Conservation (phyloP, 2,113 vertebrate species). For the Cynopterus brachyotis region DNA sequence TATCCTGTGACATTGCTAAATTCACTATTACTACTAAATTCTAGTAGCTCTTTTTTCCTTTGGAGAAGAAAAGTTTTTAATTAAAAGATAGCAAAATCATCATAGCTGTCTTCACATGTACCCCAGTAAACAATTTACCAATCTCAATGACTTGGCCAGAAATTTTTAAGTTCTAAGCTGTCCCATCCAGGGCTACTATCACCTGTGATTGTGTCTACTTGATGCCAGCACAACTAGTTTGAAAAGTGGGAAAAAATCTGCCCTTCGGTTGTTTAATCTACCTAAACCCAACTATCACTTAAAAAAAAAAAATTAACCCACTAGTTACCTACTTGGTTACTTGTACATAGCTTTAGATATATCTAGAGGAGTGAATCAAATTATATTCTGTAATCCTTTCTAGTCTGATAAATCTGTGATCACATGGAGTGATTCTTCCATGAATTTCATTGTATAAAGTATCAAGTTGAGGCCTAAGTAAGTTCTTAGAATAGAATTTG, state of each 20-base stretch:
- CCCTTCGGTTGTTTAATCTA: background rate
- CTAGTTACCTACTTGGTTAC: background rate
- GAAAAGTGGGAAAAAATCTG: background rate
- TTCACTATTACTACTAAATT: background rate
- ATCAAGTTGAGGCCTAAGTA: background rate
- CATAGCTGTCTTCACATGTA: background rate
- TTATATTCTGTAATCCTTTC: background rate
- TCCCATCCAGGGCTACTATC: background rate
- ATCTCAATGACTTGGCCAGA: background rate
- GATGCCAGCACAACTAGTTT: background rate
- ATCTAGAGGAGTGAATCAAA: background rate
- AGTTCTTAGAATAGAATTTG: constrained; percentile 20
- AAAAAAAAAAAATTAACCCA: background rate
- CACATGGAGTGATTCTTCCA: background rate
- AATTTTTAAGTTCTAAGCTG: background rate
- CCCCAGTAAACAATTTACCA: background rate
- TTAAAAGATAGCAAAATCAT: background rate
- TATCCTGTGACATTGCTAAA: background rate
- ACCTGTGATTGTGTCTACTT: background rate
- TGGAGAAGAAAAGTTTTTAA: background rate
- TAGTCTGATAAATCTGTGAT: background rate
- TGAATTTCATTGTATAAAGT: background rate
- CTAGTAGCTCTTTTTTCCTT: background rate
- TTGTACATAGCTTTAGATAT: background rate
- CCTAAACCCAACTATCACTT: background rate